Conservation (phyloP, 2,888 invertebrate genomes). For the Noctua janthina region DNA sequence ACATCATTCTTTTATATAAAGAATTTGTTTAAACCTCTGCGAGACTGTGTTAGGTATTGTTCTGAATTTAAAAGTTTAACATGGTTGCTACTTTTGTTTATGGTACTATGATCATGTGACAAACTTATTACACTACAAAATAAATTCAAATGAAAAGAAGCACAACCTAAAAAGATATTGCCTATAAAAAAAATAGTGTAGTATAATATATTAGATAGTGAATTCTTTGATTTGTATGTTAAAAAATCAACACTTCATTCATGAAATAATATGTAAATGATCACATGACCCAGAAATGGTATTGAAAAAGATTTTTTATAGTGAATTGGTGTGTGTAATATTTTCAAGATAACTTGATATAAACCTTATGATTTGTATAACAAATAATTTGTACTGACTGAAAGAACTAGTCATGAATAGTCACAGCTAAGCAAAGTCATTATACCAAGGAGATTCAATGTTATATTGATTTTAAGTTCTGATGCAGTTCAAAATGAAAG, state of each 20-base stretch:
- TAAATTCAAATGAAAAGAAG: background rate
- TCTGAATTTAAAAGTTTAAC: constrained; percentile 7
- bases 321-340: background rate
- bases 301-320: background rate
- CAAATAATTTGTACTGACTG: background rate
- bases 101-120: constrained; percentile 59
- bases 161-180: background rate
- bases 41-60: background rate
- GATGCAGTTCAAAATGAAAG: constrained; percentile 1
- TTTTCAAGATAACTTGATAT: background rate
- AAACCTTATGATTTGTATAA: background rate
- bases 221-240: background rate
- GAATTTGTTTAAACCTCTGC: background rate
- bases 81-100: constrained; percentile 40
- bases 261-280: constrained; percentile 12
- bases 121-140: constrained; percentile 7
- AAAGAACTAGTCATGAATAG: background rate
- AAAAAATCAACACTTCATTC: constrained; percentile 20
- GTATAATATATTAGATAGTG: background rate
- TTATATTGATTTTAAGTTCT: background rate
- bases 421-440: background rate
- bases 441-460: background rate
- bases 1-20: background rate
- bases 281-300: constrained; percentile 45
- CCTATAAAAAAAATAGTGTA: background rate